Evolutionary conservation across 1,140 invertebrate species (phyloP).

Genomic region (Theocolax elegans): DNA sequence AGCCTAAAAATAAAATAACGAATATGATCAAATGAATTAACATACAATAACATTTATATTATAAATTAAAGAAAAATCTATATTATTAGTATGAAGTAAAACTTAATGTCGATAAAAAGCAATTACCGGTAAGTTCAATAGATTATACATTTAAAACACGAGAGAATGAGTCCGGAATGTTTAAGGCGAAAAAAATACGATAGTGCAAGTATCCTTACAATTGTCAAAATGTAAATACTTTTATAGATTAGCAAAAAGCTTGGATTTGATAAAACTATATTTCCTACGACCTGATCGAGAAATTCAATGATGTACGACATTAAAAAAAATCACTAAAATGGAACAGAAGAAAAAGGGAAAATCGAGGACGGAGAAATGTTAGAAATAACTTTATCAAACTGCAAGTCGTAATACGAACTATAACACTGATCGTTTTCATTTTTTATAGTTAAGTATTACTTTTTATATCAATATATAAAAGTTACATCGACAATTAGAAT

Average conservation of each 20-base stretch:
- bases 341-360: too few species aligned
- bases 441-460: background rate
- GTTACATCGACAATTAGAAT: conserved; percentile 19
- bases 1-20: too few species aligned
- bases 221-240: conserved; percentile 38
- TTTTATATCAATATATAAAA: background rate
- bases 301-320: background rate
- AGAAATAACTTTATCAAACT: too few species aligned
- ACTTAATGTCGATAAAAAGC: conserved; percentile 14
- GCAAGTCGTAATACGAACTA: too few species aligned
- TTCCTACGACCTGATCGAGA: background rate
- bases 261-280: background rate
- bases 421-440: background rate
- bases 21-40: too few species aligned
- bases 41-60: too few species aligned
- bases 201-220: background rate
- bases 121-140: conserved; percentile 3
- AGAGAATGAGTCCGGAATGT: background rate
- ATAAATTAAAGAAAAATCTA: too few species aligned
- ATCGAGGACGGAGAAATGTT: too few species aligned
- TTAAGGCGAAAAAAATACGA: conserved; percentile 3
- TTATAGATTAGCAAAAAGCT: conserved; percentile 24
- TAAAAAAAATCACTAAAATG: too few species aligned
- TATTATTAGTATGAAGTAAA: too few species aligned
- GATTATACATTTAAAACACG: background rate